phyloP scores from a whole-genome alignment of 2,888 invertebrate genomes.

The Tetropium fuscum region DNA sequence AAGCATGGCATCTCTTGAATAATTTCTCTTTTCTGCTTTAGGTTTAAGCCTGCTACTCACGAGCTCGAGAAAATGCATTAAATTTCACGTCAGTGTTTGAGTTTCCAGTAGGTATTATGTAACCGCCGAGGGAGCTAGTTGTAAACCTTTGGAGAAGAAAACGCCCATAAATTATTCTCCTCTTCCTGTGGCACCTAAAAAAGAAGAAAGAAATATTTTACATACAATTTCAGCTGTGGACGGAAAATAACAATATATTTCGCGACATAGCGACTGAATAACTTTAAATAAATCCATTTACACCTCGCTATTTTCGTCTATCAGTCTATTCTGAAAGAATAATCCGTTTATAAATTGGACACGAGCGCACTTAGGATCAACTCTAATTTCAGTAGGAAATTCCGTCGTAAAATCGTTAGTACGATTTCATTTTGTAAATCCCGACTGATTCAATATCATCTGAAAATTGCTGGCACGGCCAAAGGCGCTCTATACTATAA shows the following conservation, averaged over 20 bases:
- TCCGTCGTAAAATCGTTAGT: not conserved
- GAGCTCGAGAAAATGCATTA: constrained; percentile 4
- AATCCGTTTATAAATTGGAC: not conserved
- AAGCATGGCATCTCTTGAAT: no score
- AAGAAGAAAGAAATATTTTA: constrained; percentile 14
- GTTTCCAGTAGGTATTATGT: constrained; percentile 15
- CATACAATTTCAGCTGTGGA: not conserved
- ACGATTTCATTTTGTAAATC: no score
- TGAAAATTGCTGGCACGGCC: no score
- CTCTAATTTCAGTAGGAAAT: not conserved
- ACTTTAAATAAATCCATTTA: constrained; percentile 5
- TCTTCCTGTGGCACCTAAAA: constrained; percentile 15
- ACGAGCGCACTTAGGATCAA: not conserved
- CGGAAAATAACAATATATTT: constrained; percentile 7
- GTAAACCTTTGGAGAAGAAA: constrained; percentile 5
- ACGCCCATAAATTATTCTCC: constrained; percentile 23
- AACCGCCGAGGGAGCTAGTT: constrained; percentile 9
- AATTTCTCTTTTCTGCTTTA: no score
- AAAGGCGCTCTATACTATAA: no score
- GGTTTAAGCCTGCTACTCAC: no score
- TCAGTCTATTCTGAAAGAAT: not conserved
- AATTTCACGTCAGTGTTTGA: no score
- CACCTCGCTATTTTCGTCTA: not conserved
- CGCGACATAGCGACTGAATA: not conserved
- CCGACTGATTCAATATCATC: no score